Evolutionary conservation across 2,797 vertebrate genomes (phyloP).

Genomic region (Ctenopoma kingsleyae): DNA sequence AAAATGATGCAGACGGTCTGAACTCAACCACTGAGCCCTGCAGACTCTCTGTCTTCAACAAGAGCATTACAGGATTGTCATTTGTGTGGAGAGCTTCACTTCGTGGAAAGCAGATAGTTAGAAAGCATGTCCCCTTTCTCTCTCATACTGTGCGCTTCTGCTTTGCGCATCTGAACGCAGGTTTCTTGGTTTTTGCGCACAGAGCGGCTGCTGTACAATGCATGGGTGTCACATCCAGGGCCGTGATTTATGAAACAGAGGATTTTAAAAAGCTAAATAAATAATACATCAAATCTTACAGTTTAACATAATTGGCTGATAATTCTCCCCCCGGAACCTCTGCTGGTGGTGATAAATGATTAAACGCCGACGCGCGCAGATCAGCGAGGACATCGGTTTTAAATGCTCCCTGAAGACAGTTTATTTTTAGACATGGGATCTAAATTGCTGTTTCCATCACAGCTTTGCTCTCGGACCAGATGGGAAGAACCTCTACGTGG

Average conservation of each 20-base stretch:
- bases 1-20: background rate
- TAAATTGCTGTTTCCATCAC: background rate
- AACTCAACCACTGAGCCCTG: background rate
- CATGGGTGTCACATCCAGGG: background rate
- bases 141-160: background rate
- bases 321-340: background rate
- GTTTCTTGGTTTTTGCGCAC: slow-evolving; percentile 40
- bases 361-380: slow-evolving; percentile 21
- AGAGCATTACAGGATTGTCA: slow-evolving; percentile 21
- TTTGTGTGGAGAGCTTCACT: slow-evolving; percentile 7
- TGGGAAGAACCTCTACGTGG: background rate
- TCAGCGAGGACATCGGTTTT: slow-evolving; percentile 11
- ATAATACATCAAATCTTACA: background rate
- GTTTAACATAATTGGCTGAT: background rate
- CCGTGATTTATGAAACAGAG: background rate
- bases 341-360: slow-evolving; percentile 32
- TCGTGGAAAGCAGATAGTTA: slow-evolving; percentile 16
- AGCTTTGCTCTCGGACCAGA: background rate
- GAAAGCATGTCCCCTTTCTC: background rate
- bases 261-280: background rate
- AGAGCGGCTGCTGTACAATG: slow-evolving; percentile 31
- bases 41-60: slow-evolving; percentile 15
- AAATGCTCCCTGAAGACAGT: slow-evolving; percentile 26
- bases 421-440: slow-evolving; percentile 10
- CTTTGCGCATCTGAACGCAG: slow-evolving; percentile 31